These are phyloP conservation scores for Microcebus lehilahytsara DNA, from an alignment of 2,113 vertebrate species.

Conservation along the genomic window DNA sequence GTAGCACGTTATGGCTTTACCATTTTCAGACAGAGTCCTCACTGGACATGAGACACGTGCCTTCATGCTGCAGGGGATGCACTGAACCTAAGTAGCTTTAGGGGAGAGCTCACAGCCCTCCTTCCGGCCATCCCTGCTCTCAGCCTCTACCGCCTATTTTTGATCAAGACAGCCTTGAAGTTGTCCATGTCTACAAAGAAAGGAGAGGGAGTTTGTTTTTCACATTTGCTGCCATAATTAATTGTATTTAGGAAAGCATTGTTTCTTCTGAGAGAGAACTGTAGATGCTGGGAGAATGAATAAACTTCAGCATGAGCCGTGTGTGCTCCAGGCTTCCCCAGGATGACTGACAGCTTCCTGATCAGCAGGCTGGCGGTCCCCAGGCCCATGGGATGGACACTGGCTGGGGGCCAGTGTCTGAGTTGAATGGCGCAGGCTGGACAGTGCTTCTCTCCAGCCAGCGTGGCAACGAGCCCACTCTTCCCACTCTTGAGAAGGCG, in stretches of 20 bases:
- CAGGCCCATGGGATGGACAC: not conserved
- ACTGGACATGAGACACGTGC: fast-evolving
- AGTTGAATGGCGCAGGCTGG: not conserved
- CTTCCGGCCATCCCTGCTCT: not conserved
- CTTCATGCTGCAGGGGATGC: not conserved
- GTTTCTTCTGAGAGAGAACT: not conserved
- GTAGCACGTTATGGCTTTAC: not conserved
- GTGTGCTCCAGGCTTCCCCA: not conserved
- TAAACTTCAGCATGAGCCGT: fast-evolving
- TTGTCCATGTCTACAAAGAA: not conserved
- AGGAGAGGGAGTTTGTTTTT: not conserved
- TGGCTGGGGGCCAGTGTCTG: constrained; percentile 29
- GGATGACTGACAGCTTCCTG: not conserved
- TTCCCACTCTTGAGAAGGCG: not conserved
- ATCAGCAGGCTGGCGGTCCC: not conserved
- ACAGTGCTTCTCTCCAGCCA: not conserved
- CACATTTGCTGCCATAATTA: not conserved
- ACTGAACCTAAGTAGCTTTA: fast-evolving
- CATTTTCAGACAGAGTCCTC: not conserved
- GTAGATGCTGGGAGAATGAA: not conserved
- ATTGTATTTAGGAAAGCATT: constrained; percentile 19
- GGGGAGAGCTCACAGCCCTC: too few relatives aligned
- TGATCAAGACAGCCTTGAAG: not conserved
- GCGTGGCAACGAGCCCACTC: not conserved
- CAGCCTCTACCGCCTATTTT: not conserved